Conservation (phyloP, 2,113 vertebrate genomes). For the Fregata magnificens region DNA sequence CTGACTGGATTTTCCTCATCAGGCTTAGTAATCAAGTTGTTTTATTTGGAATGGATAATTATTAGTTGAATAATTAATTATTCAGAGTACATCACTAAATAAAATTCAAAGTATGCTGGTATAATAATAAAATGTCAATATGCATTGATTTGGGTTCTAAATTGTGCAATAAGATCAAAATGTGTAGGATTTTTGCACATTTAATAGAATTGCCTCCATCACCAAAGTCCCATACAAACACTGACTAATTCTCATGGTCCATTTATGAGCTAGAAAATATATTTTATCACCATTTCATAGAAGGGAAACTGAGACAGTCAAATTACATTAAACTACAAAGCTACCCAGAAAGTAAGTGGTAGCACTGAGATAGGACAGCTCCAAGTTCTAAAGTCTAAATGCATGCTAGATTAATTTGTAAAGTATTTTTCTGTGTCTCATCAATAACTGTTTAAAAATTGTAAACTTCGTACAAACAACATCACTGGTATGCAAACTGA, state of each 20-base stretch:
- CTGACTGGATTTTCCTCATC: slow-evolving; percentile 46
- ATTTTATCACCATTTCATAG: not conserved
- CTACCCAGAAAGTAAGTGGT: not conserved
- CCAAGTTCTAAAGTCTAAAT: not conserved
- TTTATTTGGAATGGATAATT: slow-evolving; percentile 42
- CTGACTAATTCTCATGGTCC: not conserved
- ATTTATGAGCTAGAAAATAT: not conserved
- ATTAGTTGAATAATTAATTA: slow-evolving; percentile 40
- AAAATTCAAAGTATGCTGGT: not conserved
- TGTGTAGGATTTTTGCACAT: not conserved
- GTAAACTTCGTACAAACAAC: not conserved
- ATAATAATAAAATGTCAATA: not conserved
- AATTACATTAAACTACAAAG: not conserved
- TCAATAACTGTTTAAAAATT: not conserved
- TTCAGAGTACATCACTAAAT: not conserved
- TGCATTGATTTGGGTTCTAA: not conserved
- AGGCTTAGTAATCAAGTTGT: slow-evolving; percentile 50
- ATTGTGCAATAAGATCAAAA: not conserved
- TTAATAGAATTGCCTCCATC: not conserved
- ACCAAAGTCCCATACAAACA: not conserved
- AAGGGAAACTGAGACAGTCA: not conserved
- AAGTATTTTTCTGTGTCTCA: not conserved
- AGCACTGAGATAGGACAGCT: not conserved
- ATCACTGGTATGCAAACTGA: not conserved
- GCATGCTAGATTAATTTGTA: not conserved